These are phyloP conservation scores for Corythoichthys intestinalis DNA, from an alignment of 2,113 vertebrate species.

Conservation along the genomic window DNA sequence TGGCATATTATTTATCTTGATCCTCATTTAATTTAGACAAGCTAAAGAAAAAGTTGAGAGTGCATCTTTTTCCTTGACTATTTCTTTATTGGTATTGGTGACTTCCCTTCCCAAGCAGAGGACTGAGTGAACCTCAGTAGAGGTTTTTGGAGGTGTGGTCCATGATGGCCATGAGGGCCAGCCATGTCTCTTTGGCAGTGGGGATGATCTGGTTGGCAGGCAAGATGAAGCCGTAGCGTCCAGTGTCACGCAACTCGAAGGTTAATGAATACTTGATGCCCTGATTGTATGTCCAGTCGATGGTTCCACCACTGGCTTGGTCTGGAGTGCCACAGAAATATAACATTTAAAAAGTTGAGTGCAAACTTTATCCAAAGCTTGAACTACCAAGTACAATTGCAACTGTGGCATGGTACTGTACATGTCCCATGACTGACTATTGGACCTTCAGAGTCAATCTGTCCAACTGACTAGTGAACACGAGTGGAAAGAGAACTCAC, in stretches of 20 bases:
- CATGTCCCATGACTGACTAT: neutral
- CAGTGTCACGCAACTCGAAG: slow-evolving; percentile 91
- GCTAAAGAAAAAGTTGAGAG: neutral
- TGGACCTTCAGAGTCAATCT: too few relatives aligned
- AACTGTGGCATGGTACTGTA: neutral
- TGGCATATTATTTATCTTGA: neutral
- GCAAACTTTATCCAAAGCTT: neutral
- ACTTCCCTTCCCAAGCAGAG: too few relatives aligned
- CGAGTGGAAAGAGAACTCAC: slow-evolving; percentile 70
- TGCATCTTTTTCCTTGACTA: neutral
- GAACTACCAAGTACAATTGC: neutral
- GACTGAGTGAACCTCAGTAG: slow-evolving; percentile 59
- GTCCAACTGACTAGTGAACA: neutral
- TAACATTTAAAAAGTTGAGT: neutral
- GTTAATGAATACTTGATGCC: slow-evolving; percentile 92
- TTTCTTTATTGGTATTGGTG: neutral
- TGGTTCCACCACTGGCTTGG: slow-evolving; percentile 78
- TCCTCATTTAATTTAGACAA: neutral
- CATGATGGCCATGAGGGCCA: slow-evolving; percentile 83
- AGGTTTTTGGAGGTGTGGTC: slow-evolving; percentile 70
- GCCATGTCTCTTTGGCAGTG: slow-evolving; percentile 86
- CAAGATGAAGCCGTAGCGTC: slow-evolving; percentile 83
- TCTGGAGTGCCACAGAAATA: slow-evolving; percentile 63
- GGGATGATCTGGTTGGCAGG: slow-evolving; percentile 88
- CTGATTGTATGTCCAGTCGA: slow-evolving; percentile 89